Conservation (phyloP, 1,140 invertebrate species). For the Musca domestica region DNA sequence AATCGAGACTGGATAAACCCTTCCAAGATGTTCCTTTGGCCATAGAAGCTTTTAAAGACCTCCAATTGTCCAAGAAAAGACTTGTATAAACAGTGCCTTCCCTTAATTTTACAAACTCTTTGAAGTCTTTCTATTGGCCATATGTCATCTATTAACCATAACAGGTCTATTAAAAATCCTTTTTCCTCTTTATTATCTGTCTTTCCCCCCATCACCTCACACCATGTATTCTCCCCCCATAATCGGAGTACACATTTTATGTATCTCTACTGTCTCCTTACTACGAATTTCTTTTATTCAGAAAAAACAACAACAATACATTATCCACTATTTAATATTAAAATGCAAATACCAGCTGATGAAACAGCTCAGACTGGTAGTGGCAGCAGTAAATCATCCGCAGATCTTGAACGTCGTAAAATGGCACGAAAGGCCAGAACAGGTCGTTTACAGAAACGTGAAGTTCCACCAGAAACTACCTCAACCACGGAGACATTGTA, state of each 20-base stretch:
- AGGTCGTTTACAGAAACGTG: constrained; percentile 20
- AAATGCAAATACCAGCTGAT: constrained; percentile 53
- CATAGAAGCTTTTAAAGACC: too few relatives aligned
- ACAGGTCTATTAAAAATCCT: too few relatives aligned
- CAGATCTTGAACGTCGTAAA: constrained; percentile 27
- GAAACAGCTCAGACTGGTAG: constrained; percentile 42
- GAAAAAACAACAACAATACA: constrained; percentile 54
- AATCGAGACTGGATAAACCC: too few relatives aligned
- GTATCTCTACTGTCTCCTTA: not conserved
- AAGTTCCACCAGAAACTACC: not conserved
- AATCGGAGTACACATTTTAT: not conserved
- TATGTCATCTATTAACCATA: too few relatives aligned
- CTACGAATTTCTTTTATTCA: constrained; percentile 20
- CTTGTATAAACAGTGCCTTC: too few relatives aligned
- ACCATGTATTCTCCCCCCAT: not conserved
- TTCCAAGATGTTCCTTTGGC: too few relatives aligned
- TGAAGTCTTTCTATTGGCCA: too few relatives aligned
- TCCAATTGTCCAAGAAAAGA: too few relatives aligned
- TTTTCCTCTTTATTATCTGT: too few relatives aligned
- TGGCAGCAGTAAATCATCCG: constrained; percentile 33
- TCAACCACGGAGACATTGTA: constrained; percentile 38
- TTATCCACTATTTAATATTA: constrained; percentile 54
- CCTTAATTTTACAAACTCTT: too few relatives aligned
- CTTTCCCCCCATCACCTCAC: not conserved
- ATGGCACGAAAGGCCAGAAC: constrained; percentile 33